Evolutionary conservation across 2,888 invertebrate genomes (phyloP).

Genomic region (Cistogaster globosa): DNA sequence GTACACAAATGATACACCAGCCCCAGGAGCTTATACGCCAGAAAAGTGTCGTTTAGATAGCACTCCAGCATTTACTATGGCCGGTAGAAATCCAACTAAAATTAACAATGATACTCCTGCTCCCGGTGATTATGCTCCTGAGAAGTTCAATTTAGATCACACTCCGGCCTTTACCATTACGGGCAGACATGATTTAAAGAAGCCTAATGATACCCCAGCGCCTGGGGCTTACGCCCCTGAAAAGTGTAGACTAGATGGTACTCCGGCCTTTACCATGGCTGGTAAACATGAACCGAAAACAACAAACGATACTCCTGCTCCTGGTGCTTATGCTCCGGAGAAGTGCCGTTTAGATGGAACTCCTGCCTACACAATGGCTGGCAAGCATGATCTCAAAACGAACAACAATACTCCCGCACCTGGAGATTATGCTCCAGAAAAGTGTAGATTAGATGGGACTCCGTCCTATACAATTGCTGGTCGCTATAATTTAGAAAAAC

Average conservation of each 20-base stretch:
- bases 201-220: slow-evolving; percentile 84
- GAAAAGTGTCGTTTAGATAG: slow-evolving; percentile 84
- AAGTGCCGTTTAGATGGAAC: slow-evolving; percentile 79
- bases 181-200: slow-evolving; percentile 84
- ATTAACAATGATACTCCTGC: slow-evolving; percentile 84
- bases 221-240: slow-evolving; percentile 85
- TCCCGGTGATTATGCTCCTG: slow-evolving; percentile 86
- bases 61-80: too few species aligned
- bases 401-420: slow-evolving; percentile 84
- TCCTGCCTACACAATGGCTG: slow-evolving; percentile 84
- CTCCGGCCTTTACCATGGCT: slow-evolving; percentile 83
- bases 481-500: slow-evolving; percentile 84
- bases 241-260: slow-evolving; percentile 77
- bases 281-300: slow-evolving; percentile 83
- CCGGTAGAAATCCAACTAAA: too few species aligned
- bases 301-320: slow-evolving; percentile 83
- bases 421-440: slow-evolving; percentile 85
- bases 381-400: slow-evolving; percentile 82
- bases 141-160: slow-evolving; percentile 84
- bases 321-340: slow-evolving; percentile 85
- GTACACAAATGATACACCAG: slow-evolving; percentile 84
- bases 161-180: slow-evolving; percentile 85
- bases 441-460: slow-evolving; percentile 77
- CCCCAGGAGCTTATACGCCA: slow-evolving; percentile 86
- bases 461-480: slow-evolving; percentile 84